Evolutionary conservation across 2,797 vertebrate genomes (phyloP).

Genomic region (Dipus sagitta): DNA sequence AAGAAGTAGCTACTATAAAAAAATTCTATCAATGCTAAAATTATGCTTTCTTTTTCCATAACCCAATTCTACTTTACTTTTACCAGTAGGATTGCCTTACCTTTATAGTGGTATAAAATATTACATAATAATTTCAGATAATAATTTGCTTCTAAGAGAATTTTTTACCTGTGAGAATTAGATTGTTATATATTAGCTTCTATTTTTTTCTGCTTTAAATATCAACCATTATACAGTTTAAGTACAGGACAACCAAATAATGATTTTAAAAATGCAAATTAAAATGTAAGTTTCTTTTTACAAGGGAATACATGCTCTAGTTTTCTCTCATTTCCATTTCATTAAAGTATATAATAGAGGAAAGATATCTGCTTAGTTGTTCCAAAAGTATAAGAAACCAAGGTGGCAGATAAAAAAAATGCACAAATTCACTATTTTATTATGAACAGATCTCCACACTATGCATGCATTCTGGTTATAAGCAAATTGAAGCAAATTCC

Average conservation of each 20-base stretch:
- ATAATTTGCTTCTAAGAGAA: neutral
- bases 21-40: neutral
- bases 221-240: neutral
- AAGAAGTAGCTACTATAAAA: neutral
- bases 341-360: neutral
- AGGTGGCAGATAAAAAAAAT: neutral
- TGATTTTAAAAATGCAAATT: neutral
- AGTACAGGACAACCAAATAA: neutral
- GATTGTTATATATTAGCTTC: neutral
- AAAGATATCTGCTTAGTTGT: neutral
- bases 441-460: neutral
- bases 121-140: neutral
- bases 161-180: neutral
- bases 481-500: neutral
- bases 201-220: neutral
- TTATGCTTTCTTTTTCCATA: neutral
- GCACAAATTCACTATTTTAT: neutral
- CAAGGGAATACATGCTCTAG: neutral
- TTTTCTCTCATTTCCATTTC: neutral
- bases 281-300: neutral
- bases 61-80: slow-evolving; percentile 5
- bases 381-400: neutral
- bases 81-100: neutral
- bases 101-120: slow-evolving; percentile 19
- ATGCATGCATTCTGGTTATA: fast-evolving